Evolutionary conservation across 2,888 invertebrate genomes (phyloP).

Genomic region (Tetrapedia diversipes): DNA sequence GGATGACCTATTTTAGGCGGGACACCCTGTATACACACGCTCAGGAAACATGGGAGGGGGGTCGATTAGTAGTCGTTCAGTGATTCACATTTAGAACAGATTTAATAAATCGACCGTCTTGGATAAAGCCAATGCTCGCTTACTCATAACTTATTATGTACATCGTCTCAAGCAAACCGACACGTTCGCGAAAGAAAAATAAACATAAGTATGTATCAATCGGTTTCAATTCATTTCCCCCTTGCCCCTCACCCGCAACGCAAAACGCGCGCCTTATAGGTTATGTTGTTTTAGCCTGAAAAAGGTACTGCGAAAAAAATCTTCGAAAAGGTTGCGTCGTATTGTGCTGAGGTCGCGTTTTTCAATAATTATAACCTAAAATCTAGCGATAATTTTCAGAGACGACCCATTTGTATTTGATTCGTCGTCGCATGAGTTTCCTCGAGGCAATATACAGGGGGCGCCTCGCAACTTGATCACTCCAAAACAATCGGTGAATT

Average conservation of each 20-base stretch:
- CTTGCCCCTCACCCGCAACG: slow-evolving; percentile 36
- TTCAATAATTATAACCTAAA: not conserved
- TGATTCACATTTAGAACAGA: slow-evolving; percentile 58
- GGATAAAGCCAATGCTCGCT: slow-evolving; percentile 81
- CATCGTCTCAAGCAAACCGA: slow-evolving; percentile 79
- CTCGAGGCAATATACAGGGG: not conserved
- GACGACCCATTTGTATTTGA: not conserved
- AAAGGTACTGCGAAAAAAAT: not conserved
- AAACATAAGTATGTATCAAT: slow-evolving; percentile 81
- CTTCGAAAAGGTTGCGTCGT: slow-evolving; percentile 30
- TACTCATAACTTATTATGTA: slow-evolving; percentile 82
- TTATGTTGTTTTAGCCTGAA: no score
- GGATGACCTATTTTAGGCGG: no score
- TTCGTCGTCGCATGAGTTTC: not conserved
- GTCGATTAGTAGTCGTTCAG: not conserved
- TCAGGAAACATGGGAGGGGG: slow-evolving; percentile 30
- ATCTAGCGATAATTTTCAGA: not conserved
- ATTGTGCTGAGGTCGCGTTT: slow-evolving; percentile 47
- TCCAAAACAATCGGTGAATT: no score
- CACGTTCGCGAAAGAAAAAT: slow-evolving; percentile 82
- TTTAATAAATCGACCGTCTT: slow-evolving; percentile 59
- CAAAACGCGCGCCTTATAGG: no score
- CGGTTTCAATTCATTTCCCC: slow-evolving; percentile 65
- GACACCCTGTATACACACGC: slow-evolving; percentile 6
- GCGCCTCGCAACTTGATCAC: no score